Evolutionary conservation across 92 coral and sea anemone genomes (phyloP), one percentile per base, ranked within the genome.

Genomic region (Chrysogorgia sp.): DNA sequence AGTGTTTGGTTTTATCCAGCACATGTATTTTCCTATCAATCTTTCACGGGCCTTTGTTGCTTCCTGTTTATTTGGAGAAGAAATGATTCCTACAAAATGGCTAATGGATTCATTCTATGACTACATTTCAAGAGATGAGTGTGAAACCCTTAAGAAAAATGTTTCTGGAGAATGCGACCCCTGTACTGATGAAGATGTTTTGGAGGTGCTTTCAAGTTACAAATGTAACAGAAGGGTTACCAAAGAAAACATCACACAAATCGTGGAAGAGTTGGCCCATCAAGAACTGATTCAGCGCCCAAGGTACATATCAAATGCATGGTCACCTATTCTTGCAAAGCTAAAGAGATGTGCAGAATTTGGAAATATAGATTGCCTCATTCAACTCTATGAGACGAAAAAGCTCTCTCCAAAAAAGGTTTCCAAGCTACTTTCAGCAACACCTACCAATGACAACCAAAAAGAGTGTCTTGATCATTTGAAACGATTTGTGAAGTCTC

Each of bases 221-320:
- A 84, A 77, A 72, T 84, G 87, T 74, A 56, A 40, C 83, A 20
- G 87, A 28, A 34, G 28, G 45, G 71, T 50, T 68, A 37, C 62
- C n/a, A 84, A 84, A 77, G 74, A 84, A 19, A 67, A 35, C 74
- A 78, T 76, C 63, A 48, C 47, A 45, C 29, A 58, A 31, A 83
- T 83, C 33, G 40, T 77, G 19, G 56, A 75, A 25, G 76, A 83
- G 33, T 40, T 83, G 33, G 87, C 87, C 26, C 87, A 76, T 32
- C 87, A 83, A 77, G 87, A 83, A 57, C 65, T 83, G 45, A 57
- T 83, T 26, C 83, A 83, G 20, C 71, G 79, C 33, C 87, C 87
- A 26, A 76, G 71, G 64, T 83, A 83, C 68, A 48, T 83, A 37
- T 63, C 83, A 17, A 83, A 83, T 77, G 80, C 87, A 26, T 83